Base-by-base conservation (phyloP, 2,113 vertebrate species). In the Dendrocopos noguchii region DNA sequence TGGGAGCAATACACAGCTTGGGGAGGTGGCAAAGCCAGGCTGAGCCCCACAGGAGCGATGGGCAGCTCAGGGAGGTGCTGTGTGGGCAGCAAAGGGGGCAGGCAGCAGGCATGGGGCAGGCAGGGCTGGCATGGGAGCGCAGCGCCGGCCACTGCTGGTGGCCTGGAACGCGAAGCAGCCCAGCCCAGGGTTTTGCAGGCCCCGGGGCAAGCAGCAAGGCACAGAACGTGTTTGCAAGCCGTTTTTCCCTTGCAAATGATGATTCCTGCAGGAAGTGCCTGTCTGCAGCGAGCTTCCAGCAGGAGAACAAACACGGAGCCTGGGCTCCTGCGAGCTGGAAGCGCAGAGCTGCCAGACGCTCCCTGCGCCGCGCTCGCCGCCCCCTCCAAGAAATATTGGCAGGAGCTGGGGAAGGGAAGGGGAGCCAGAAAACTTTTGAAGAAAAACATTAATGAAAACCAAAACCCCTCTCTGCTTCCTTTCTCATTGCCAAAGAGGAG, bases 291-390 rank as follows among this genome's bases (percentile, higher is more conserved):
- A 87, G 75, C 89, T 95, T 95, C 94, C 95, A 96, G 93, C 93
- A 88, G 88, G 91, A 94, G 66, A 92, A 93, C 80, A 93, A 93
- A 84, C 74, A 94, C 70, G 80, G 20, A 87, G 88, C 93, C 87
- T 61, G 19, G 2, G 67, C 75, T 93, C 89, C 93, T 95, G 94
- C n/a, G n/a, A 92, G 94, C 92, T 92, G 93, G 92, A 95, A 96
- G 95, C 94, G 95, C 79, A 96, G 95, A 96, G 78, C 95, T 95
- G 95, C 95, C 95, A 96, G 95, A 96, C 95, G 91, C 94, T 96
- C 89, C 87, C 95, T 95, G 93, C 94, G 94, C 91, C 91, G 84
- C 67, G 0, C 89, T 91, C 15, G 42, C 89, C 93, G 60, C 95
- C 95, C 93, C 94, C 95, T 95, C 87, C 13, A 63, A 86, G 90